Evolutionary conservation across 2,113 vertebrate species (phyloP).

Genomic region (Sebastes schlegelii): DNA sequence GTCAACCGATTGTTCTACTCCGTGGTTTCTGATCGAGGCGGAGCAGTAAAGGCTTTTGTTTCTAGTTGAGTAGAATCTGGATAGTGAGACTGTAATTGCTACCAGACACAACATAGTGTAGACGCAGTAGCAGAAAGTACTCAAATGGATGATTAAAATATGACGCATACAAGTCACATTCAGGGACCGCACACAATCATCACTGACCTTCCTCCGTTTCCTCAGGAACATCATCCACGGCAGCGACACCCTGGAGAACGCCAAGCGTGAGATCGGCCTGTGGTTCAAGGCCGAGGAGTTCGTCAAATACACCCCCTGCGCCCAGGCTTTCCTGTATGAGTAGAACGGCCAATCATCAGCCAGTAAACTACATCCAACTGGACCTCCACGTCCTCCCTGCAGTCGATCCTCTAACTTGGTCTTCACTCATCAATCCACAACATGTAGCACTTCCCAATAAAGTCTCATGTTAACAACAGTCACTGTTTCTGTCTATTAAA

Average conservation of each 20-base stretch:
- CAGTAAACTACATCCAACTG: conserved; percentile 6
- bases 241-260: conserved; percentile 94
- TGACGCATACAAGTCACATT: too few species aligned
- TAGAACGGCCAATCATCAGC: conserved; percentile 57
- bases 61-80: too few species aligned
- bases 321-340: conserved; percentile 90
- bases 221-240: conserved; percentile 97
- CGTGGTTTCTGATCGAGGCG: too few species aligned
- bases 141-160: too few species aligned
- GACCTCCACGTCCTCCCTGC: conserved; percentile 1
- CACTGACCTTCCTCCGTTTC: not conserved
- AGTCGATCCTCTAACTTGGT: conserved; percentile 17
- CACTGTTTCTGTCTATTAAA: not conserved
- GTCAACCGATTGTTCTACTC: too few species aligned
- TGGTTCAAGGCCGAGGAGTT: conserved; percentile 94
- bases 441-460: conserved; percentile 70
- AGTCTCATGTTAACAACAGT: conserved; percentile 46
- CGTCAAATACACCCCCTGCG: conserved; percentile 84
- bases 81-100: too few species aligned
- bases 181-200: not conserved
- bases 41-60: too few species aligned
- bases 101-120: too few species aligned
- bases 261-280: conserved; percentile 90
- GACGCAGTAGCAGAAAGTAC: too few species aligned
- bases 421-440: conserved; percentile 7